These are phyloP conservation scores for Hemistola chrysoprasaria DNA, from an alignment of 2,888 invertebrate genomes.

Conservation along the genomic window DNA sequence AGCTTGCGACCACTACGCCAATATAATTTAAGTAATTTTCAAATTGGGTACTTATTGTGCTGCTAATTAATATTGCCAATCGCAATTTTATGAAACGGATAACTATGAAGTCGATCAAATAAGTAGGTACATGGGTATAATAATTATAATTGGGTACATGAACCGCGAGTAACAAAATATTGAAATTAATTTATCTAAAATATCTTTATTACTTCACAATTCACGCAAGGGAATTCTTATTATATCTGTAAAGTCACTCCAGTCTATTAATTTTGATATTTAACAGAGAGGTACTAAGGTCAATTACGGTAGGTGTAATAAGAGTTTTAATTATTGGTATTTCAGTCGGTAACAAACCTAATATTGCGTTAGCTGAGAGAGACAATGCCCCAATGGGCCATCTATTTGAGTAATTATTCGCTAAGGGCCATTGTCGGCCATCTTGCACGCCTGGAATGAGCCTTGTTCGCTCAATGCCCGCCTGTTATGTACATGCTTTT, in stretches of 20 bases:
- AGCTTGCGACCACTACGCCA: too few species aligned
- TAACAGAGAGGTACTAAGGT: too few species aligned
- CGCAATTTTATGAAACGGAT: neutral
- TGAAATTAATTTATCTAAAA: too few species aligned
- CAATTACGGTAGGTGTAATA: conserved; percentile 17
- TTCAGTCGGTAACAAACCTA: conserved; percentile 56
- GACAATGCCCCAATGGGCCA: conserved; percentile 80
- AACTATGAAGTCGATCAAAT: too few species aligned
- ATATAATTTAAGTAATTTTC: conserved; percentile 1
- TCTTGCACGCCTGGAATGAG: conserved; percentile 77
- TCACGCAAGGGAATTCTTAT: neutral
- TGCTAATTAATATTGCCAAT: neutral
- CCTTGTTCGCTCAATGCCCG: conserved; percentile 71
- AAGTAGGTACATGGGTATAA: too few species aligned
- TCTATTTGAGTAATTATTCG: conserved; percentile 82
- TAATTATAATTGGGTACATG: too few species aligned
- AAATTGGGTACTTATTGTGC: too few species aligned
- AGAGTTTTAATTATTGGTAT: conserved; percentile 45
- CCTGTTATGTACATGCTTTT: conserved; percentile 68
- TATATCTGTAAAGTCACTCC: neutral
- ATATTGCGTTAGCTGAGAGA: conserved; percentile 64
- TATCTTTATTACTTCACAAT: too few species aligned
- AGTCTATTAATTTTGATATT: neutral
- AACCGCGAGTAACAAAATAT: too few species aligned
- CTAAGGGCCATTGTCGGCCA: conserved; percentile 80